Evolutionary conservation across 1,140 invertebrate genomes (phyloP).

Genomic region (Hyles vespertilio): DNA sequence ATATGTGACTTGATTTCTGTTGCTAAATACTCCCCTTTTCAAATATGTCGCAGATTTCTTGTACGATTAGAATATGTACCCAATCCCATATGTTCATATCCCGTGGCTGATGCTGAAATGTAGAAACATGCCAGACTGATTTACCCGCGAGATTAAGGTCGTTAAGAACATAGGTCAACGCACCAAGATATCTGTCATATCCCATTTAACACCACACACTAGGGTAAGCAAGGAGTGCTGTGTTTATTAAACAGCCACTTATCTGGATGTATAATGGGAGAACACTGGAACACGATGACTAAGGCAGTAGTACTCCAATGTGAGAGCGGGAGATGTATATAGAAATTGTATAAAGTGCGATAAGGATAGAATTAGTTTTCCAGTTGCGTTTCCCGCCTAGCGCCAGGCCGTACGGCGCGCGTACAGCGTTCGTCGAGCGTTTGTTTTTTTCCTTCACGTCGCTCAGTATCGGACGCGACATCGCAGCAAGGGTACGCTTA

Average conservation of each 20-base stretch:
- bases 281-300: conserved; percentile 25
- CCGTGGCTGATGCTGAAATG: no score
- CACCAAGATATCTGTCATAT: no score
- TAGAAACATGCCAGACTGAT: no score
- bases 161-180: no score
- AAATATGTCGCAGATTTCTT: no score
- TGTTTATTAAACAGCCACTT: conserved; percentile 33
- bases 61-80: no score
- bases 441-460: conserved; percentile 44
- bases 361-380: conserved; percentile 31
- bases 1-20: no score
- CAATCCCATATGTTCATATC: no score
- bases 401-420: conserved; percentile 24
- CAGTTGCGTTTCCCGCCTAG: conserved; percentile 27
- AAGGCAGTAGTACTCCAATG: conserved; percentile 13
- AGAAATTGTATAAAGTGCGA: conserved; percentile 15
- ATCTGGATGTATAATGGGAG: conserved; percentile 25
- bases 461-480: conserved; percentile 53
- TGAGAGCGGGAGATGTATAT: neutral
- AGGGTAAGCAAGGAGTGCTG: conserved; percentile 9
- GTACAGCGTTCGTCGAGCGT: conserved; percentile 28
- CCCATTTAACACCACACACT: neutral
- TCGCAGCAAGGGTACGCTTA: conserved; percentile 34
- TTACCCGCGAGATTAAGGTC: no score
- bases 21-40: no score